Evolutionary conservation across 2,797 vertebrate species (phyloP).

Genomic region (Parambassis ranga): DNA sequence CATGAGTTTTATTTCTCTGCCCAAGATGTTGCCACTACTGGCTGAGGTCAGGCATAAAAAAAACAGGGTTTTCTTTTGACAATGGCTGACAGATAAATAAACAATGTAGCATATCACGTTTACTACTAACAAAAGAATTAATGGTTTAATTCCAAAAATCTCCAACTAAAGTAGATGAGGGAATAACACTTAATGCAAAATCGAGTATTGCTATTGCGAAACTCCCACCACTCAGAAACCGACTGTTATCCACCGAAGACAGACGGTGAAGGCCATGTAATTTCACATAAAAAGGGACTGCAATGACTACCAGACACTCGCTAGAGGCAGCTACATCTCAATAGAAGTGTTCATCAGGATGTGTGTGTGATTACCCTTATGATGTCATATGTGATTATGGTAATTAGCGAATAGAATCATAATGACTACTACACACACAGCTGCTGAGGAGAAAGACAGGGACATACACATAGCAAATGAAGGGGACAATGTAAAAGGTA

Average conservation of each 20-base stretch:
- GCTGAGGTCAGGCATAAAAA: too few species aligned
- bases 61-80: too few species aligned
- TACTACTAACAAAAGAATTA: too few species aligned
- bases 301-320: slow-evolving; percentile 18
- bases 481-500: not conserved
- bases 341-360: not conserved
- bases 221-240: not conserved
- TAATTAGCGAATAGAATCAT: slow-evolving; percentile 46
- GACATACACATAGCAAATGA: not conserved
- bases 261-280: not conserved
- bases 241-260: not conserved
- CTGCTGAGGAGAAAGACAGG: slow-evolving; percentile 4
- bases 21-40: too few species aligned
- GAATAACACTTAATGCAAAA: too few species aligned
- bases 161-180: too few species aligned
- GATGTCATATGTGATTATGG: slow-evolving; percentile 35
- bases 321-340: slow-evolving; percentile 26
- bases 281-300: slow-evolving; percentile 19
- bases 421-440: slow-evolving; percentile 24
- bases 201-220: too few species aligned
- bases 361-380: slow-evolving; percentile 23
- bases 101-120: too few species aligned
- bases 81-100: too few species aligned
- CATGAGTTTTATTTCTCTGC: too few species aligned
- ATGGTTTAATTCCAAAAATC: too few species aligned